Base-by-base conservation (phyloP, 2,113 vertebrate genomes). In the Panthera uncia region DNA sequence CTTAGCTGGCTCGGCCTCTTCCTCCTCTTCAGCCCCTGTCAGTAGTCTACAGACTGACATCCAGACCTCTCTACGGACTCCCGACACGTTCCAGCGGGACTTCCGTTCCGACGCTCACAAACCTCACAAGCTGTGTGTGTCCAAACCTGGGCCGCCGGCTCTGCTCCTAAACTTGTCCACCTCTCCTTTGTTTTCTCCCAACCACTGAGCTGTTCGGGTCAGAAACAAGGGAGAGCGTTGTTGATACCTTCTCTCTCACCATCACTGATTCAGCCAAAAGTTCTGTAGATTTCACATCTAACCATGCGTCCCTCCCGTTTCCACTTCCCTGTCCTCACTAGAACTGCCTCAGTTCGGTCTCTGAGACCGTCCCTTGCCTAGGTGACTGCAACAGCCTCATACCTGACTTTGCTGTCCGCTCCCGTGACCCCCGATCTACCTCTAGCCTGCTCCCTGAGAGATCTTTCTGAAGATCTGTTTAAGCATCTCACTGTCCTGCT, bases 71-170 rank as follows among this genome's bases (percentile, higher is more conserved):
- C 36, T 23, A 33, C 12, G 2, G 36, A 9, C 52, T 13, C 36
- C 63, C 8, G 29, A 13, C 31, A 29, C 0, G 5, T 91, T 31
- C 76, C 8, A n/a, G 68, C 11, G 14, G 36, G 38, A 2, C 21
- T 41, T 36, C 48, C 5, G 0, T 29, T 33, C 0, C 0, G 3
- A 16, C 1, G 1, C 48, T 38, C 11, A 0, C 27, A 11, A 31
- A 36, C 52, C 21, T 63, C 45, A 2, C 31, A 3, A 5, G 16
- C 38, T 3, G 19, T n/a, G 5, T 82, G 85, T 25, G 31, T 33
- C 48, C 5, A 3, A 33, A 87, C 66, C 45, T 23, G 3, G 33
- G 65, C 65, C 33, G 0, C 16, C 0, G 2, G 78, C 69, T 55
- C 16, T 4, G 15, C 50, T 38, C 31, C 80, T 71, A 21, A 15